Conservation (phyloP, 2,797 vertebrate genomes). For the Otolemur crassicaudatus region DNA sequence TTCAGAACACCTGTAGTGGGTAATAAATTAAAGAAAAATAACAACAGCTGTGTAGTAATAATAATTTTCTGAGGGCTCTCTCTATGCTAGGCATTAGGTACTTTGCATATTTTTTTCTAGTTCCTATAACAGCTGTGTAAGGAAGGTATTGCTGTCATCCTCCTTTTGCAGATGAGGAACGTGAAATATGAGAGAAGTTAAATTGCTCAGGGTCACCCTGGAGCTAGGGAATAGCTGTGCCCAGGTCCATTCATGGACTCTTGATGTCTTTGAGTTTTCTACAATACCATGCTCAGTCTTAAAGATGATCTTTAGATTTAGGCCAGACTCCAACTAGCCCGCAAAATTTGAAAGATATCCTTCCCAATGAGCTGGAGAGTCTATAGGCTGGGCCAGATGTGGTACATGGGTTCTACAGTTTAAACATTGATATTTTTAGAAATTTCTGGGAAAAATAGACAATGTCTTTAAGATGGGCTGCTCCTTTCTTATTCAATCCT, state of each 20-base stretch:
- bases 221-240: neutral
- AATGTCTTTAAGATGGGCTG: neutral
- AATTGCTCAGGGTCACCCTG: neutral
- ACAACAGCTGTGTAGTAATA: neutral
- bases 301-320: neutral
- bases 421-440: neutral
- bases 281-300: neutral
- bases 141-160: neutral
- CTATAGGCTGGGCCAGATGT: neutral
- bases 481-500: constrained; percentile 1
- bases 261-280: neutral
- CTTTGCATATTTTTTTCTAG: neutral
- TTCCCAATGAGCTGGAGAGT: neutral
- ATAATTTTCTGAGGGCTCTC: neutral
- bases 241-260: neutral
- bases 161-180: constrained; percentile 23
- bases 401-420: neutral
- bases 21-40: constrained; percentile 39
- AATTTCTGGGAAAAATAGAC: constrained; percentile 22
- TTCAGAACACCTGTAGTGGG: neutral
- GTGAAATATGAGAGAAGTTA: neutral
- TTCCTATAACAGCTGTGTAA: neutral
- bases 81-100: neutral
- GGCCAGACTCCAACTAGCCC: neutral
- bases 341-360: neutral